Evolutionary conservation across 1,140 invertebrate genomes (phyloP).

Genomic region (Aphelinus atriplicis): DNA sequence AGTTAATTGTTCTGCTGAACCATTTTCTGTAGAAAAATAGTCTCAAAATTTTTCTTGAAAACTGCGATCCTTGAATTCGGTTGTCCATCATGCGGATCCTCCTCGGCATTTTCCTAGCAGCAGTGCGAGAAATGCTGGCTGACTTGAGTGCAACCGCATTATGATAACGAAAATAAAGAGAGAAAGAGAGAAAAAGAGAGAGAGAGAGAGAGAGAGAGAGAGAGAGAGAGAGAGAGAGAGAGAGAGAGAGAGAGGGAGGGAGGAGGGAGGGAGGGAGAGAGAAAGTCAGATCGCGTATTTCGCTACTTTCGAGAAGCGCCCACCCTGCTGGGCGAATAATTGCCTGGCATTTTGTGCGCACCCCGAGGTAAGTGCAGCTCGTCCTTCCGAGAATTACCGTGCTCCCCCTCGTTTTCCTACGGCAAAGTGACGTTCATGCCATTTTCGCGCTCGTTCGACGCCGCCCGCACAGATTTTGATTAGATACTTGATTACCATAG

Average conservation of each 20-base stretch:
- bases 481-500: constrained; percentile 11
- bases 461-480: constrained; percentile 11
- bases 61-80: background rate
- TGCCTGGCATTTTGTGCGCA: constrained; percentile 1
- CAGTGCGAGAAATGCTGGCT: too few relatives aligned
- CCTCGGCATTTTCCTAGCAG: too few relatives aligned
- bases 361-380: constrained; percentile 1
- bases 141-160: background rate
- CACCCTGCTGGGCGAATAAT: constrained; percentile 8
- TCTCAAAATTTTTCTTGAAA: too few relatives aligned
- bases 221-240: too few relatives aligned
- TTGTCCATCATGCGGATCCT: background rate
- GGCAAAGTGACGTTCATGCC: background rate
- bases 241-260: too few relatives aligned
- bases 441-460: background rate
- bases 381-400: constrained; percentile 26
- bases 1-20: too few relatives aligned
- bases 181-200: too few relatives aligned
- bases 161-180: constrained; percentile 18
- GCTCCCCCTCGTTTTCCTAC: background rate
- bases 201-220: too few relatives aligned
- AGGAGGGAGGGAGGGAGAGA: background rate
- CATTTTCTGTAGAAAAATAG: too few relatives aligned
- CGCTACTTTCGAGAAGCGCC: background rate
- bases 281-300: background rate